Evolutionary conservation across 2,888 invertebrate genomes (phyloP).

Genomic region (Machimus atricapillus): DNA sequence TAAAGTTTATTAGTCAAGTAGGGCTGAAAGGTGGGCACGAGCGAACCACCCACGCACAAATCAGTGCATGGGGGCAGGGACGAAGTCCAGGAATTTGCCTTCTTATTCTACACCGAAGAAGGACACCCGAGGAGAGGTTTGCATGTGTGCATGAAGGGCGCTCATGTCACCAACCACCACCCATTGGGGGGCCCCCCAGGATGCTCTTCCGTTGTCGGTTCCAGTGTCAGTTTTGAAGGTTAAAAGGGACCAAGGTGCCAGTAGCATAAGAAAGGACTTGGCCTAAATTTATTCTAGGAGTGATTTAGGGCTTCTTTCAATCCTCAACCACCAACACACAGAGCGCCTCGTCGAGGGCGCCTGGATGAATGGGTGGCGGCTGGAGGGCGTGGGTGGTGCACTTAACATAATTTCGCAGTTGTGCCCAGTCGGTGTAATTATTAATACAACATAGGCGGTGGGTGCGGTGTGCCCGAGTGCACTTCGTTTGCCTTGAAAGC

Average conservation of each 20-base stretch:
- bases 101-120: not conserved
- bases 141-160: not conserved
- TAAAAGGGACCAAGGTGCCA: not conserved
- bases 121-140: not conserved
- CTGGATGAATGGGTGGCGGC: not conserved
- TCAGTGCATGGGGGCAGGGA: not conserved
- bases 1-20: conserved; percentile 23
- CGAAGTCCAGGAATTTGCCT: not conserved
- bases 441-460: not conserved
- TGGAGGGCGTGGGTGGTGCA: not conserved
- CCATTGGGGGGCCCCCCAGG: not conserved
- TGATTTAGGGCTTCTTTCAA: not conserved
- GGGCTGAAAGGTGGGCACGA: not conserved
- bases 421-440: not conserved
- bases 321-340: not conserved
- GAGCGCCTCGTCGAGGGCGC: not conserved
- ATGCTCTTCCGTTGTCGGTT: not conserved
- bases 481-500: not conserved
- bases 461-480: not conserved
- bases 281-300: not conserved
- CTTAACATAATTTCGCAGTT: not conserved
- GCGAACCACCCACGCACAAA: not conserved
- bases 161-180: not conserved
- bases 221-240: not conserved
- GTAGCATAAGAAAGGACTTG: not conserved